phyloP scores from a whole-genome alignment of 2,888 invertebrate species.

The Marronus borbonicus region DNA sequence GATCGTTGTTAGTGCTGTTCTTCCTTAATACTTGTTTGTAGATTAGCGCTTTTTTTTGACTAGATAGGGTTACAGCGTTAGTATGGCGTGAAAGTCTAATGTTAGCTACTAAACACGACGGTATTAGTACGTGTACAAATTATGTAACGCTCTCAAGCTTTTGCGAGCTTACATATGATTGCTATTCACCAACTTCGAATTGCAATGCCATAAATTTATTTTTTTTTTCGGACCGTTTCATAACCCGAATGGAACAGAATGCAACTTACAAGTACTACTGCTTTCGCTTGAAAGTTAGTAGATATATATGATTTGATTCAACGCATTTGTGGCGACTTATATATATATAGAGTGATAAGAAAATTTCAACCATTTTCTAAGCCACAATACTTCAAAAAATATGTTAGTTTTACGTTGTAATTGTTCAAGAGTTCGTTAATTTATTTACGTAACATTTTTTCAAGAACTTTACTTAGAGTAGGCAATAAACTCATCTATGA shows the following conservation, averaged over 20 bases:
- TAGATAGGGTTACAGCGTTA: not conserved
- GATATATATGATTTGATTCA: not conserved
- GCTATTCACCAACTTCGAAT: not conserved
- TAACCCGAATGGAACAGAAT: constrained; percentile 10
- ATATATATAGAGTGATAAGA: not conserved
- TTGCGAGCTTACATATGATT: not conserved
- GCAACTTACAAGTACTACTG: not conserved
- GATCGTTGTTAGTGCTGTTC: too few species aligned
- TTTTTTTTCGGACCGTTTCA: constrained; percentile 18
- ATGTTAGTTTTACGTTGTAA: too few species aligned
- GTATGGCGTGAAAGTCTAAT: constrained; percentile 20
- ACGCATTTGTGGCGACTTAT: not conserved
- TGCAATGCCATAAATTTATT: constrained; percentile 10
- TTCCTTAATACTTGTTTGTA: too few species aligned
- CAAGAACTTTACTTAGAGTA: too few species aligned
- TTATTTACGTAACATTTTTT: too few species aligned
- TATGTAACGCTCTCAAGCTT: not conserved
- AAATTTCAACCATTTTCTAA: not conserved
- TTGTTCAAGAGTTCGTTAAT: too few species aligned
- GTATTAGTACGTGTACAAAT: not conserved
- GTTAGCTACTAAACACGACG: not conserved
- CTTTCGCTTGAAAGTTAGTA: not conserved
- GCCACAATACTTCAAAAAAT: not conserved
- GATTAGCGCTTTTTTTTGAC: not conserved
- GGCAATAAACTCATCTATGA: too few species aligned